phyloP scores from a whole-genome alignment of 2,113 vertebrate species.

The Chloroceryle aenea region DNA sequence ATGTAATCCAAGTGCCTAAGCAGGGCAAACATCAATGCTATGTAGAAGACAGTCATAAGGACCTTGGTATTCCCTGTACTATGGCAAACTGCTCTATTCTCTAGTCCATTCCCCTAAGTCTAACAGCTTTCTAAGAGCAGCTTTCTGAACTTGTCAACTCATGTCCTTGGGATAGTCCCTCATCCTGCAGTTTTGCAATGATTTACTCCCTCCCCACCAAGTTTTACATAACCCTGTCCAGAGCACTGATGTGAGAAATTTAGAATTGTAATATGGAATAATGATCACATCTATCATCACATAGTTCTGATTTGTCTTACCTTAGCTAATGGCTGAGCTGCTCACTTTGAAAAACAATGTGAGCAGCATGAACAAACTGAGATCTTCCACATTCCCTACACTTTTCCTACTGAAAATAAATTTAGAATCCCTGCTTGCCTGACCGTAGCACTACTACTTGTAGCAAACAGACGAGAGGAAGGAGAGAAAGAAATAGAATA shows the following conservation, averaged over 20 bases:
- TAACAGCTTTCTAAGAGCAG: background rate
- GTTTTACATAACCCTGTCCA: background rate
- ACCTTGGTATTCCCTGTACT: background rate
- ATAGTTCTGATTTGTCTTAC: background rate
- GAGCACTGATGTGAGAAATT: background rate
- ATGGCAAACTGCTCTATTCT: background rate
- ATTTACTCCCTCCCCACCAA: background rate
- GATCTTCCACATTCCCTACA: background rate
- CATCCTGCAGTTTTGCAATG: background rate
- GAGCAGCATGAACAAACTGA: background rate
- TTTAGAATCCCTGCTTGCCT: background rate
- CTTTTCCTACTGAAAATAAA: background rate
- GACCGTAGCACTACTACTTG: background rate
- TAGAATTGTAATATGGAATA: background rate
- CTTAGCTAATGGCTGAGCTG: background rate
- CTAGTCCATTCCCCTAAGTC: background rate
- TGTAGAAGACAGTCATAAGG: background rate
- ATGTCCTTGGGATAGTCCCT: background rate
- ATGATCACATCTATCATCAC: background rate
- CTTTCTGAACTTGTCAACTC: fast-evolving
- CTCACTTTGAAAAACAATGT: background rate
- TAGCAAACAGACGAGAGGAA: background rate
- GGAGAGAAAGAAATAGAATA: background rate
- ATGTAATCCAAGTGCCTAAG: background rate
- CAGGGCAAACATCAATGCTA: background rate